Conservation (phyloP, 2,113 vertebrate species). For the Helogale parvula region DNA sequence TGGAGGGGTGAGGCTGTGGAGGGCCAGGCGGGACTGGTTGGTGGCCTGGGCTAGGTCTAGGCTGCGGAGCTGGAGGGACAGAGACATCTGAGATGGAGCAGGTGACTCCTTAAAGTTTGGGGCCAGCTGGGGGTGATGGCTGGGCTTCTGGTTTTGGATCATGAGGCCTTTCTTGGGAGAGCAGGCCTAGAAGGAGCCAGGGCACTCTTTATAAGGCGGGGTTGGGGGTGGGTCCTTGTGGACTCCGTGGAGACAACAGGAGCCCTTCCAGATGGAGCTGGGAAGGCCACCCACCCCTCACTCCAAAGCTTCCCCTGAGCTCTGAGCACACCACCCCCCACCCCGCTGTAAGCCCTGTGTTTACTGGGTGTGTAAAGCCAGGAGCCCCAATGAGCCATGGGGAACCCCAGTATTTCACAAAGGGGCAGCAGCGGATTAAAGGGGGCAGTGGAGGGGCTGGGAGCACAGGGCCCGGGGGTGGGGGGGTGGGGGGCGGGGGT, state of each 20-base stretch:
- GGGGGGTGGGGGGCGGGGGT: no score
- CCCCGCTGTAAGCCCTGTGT: not conserved
- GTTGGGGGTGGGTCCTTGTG: not conserved
- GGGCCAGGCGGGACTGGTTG: not conserved
- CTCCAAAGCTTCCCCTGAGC: not conserved
- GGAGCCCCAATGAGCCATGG: not conserved
- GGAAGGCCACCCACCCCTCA: not conserved
- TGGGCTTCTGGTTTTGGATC: not conserved
- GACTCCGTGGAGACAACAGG: not conserved
- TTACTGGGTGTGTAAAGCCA: not conserved
- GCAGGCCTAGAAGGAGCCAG: not conserved
- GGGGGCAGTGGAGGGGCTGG: no score
- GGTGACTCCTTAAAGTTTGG: not conserved
- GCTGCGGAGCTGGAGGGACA: not conserved
- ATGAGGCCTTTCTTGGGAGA: not conserved
- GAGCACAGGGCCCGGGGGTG: accelerated
- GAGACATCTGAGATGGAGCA: not conserved
- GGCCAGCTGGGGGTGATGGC: not conserved
- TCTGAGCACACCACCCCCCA: not conserved
- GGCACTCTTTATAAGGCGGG: not conserved
- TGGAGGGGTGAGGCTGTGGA: not conserved
- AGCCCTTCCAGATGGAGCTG: not conserved
- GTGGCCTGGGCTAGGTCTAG: not conserved
- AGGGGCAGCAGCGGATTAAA: not conserved
- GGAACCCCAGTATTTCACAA: not conserved